A percentile compares a stretch with the other conserved stretches of the same genome.
These are phyloP conservation scores for Mesopsocus fuscifrons DNA, from an alignment of 2,888 invertebrate species.

Conservation along the genomic window DNA sequence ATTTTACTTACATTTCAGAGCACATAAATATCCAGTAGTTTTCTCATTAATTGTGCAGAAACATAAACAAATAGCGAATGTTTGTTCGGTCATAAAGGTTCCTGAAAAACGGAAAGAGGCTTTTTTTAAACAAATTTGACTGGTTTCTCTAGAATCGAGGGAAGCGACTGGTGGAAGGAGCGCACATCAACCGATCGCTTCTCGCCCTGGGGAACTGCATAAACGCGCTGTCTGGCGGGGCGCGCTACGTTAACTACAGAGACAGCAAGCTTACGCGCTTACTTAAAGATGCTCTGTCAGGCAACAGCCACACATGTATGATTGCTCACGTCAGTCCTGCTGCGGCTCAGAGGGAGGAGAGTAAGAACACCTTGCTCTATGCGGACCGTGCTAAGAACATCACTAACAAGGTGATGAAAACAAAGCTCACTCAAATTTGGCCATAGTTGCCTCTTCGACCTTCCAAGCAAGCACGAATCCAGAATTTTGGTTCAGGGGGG, in stretches of 20 bases:
- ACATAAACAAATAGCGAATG: too few species aligned
- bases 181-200: constrained; percentile 84
- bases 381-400: constrained; percentile 88
- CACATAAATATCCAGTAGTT: too few species aligned
- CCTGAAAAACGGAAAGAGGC: too few species aligned
- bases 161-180: constrained; percentile 76
- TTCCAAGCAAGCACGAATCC: too few species aligned
- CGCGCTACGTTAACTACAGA: constrained; percentile 79
- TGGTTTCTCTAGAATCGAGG: constrained; percentile 46
- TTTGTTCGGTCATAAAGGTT: too few species aligned
- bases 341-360: constrained; percentile 66
- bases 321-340: constrained; percentile 88
- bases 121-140: too few species aligned
- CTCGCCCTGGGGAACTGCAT: constrained; percentile 89
- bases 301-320: constrained; percentile 92
- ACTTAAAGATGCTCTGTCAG: constrained; percentile 68
- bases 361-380: constrained; percentile 82
- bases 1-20: too few species aligned
- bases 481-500: too few species aligned
- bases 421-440: too few species aligned
- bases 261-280: constrained; percentile 88
- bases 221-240: constrained; percentile 74
- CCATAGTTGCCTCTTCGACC: too few species aligned
- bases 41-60: too few species aligned
- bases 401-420: constrained; percentile 69